Evolutionary conservation across 2,113 vertebrate genomes (phyloP).

Genomic region (Bothrops jararaca): DNA sequence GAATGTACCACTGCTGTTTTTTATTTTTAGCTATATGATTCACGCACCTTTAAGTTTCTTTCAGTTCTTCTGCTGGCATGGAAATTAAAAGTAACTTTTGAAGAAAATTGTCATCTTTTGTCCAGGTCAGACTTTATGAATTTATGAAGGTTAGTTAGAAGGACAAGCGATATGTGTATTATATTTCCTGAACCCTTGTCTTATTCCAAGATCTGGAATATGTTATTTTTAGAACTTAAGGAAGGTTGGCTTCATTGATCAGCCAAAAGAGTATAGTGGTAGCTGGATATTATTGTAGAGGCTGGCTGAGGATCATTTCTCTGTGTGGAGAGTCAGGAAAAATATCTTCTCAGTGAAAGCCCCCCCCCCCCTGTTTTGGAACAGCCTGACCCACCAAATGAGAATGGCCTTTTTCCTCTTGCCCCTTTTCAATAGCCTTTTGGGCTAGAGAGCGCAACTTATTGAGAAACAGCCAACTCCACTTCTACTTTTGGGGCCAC

Average conservation of each 20-base stretch:
- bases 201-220: background rate
- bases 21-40: no score
- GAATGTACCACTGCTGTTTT: no score
- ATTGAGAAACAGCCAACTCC: background rate
- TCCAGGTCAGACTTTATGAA: background rate
- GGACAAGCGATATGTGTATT: no score
- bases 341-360: background rate
- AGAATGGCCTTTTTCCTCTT: background rate
- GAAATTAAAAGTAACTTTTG: conserved; percentile 28
- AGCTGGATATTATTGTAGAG: background rate
- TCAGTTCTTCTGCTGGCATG: background rate
- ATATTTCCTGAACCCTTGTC: background rate
- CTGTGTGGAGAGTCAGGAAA: background rate
- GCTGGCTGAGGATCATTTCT: background rate
- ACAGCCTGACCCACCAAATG: background rate
- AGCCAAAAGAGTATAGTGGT: background rate
- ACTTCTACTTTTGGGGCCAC: background rate
- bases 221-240: background rate
- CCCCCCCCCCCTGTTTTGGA: background rate
- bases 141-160: background rate
- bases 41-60: background rate
- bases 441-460: background rate
- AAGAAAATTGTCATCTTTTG: background rate
- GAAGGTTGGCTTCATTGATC: background rate
- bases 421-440: background rate